Percentiles rank a stretch among this genome's conserved stretches.
phyloP scores from a whole-genome alignment of 2,888 invertebrate species.

The Hemistola chrysoprasaria region DNA sequence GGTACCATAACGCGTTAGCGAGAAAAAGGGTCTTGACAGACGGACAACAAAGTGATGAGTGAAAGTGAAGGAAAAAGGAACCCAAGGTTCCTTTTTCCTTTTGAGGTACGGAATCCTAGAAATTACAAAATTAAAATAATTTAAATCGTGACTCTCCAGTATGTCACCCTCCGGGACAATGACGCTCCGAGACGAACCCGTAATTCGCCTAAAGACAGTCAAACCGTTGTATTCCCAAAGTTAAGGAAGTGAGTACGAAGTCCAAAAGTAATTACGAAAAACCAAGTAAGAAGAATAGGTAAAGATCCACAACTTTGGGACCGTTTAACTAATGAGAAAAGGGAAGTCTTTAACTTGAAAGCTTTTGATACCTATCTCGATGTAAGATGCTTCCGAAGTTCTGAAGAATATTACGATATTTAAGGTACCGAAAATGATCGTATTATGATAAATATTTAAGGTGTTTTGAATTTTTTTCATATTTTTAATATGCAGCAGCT shows the following conservation, averaged over 20 bases:
- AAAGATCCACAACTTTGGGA: conserved; percentile 9
- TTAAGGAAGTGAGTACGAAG: conserved; percentile 11
- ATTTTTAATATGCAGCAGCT: too few species aligned
- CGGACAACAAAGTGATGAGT: too few species aligned
- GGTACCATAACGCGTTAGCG: too few species aligned
- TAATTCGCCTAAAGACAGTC: neutral
- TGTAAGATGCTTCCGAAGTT: neutral
- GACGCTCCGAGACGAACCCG: too few species aligned
- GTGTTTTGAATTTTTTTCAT: neutral
- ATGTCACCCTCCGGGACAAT: too few species aligned
- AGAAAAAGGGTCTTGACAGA: too few species aligned
- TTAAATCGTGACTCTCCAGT: too few species aligned
- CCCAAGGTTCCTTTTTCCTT: too few species aligned
- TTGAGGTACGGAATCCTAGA: too few species aligned
- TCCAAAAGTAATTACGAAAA: conserved; percentile 21
- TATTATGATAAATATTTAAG: too few species aligned
- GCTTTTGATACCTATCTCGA: conserved; percentile 2
- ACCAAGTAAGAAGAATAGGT: conserved; percentile 14
- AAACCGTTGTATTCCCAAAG: conserved; percentile 10
- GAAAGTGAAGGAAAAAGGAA: too few species aligned
- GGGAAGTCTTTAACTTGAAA: conserved; percentile 4
- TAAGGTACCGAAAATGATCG: neutral
- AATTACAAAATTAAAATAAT: too few species aligned
- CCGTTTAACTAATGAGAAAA: conserved; percentile 19
- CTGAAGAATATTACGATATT: neutral